These are phyloP conservation scores for Brachionus asplanchnoidis DNA, from an alignment of 1,140 invertebrate species.

Conservation along the genomic window DNA sequence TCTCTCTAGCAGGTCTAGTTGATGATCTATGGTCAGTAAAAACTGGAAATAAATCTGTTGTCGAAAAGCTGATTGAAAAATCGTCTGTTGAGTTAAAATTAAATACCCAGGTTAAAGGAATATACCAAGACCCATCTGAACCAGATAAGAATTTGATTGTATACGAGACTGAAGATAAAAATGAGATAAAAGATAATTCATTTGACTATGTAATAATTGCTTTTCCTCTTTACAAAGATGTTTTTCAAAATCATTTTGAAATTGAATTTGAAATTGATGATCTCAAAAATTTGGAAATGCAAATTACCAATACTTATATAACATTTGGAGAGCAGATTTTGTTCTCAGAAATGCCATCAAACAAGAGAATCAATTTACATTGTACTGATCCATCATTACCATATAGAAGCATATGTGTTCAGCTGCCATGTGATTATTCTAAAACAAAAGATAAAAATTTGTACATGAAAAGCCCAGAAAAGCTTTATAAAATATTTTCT, in stretches of 20 bases:
- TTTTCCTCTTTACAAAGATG: slow-evolving; percentile 25
- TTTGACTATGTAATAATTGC: slow-evolving; percentile 29
- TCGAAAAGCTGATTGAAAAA: slow-evolving; percentile 55
- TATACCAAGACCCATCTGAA: neutral
- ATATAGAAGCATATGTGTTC: neutral
- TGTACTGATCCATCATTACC: neutral
- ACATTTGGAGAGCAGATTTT: neutral
- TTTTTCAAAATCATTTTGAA: neutral
- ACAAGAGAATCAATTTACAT: slow-evolving; percentile 12
- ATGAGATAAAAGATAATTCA: neutral
- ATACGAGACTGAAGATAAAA: neutral
- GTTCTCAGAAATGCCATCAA: neutral
- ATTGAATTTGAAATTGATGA: neutral
- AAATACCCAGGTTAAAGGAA: neutral
- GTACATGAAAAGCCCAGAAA: neutral
- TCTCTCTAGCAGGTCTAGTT: slow-evolving; percentile 62
- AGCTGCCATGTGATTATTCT: slow-evolving; percentile 24
- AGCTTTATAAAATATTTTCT: slow-evolving; percentile 37
- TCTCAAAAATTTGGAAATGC: slow-evolving; percentile 20
- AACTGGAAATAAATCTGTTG: slow-evolving; percentile 64
- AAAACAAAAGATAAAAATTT: slow-evolving; percentile 13
- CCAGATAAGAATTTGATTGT: slow-evolving; percentile 5
- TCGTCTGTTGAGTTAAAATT: slow-evolving; percentile 49
- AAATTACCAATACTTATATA: slow-evolving; percentile 22
- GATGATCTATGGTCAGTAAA: slow-evolving; percentile 62